Evolutionary conservation across 2,113 vertebrate species (phyloP).

Genomic region (Himantopus leucocephalus): DNA sequence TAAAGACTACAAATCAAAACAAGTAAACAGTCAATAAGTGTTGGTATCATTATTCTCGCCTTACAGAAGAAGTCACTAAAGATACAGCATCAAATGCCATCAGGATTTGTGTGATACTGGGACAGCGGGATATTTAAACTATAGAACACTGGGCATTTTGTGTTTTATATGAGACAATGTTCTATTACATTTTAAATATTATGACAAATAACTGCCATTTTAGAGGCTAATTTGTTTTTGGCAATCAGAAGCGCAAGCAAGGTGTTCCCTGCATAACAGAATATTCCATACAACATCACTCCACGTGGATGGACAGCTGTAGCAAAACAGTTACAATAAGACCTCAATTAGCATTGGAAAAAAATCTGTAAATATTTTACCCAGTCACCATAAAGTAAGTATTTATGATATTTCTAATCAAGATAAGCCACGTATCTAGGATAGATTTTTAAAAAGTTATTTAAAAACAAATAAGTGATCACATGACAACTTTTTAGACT

Average conservation of each 20-base stretch:
- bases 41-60: background rate
- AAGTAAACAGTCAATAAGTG: background rate
- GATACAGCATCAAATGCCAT: background rate
- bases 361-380: background rate
- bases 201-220: background rate
- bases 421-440: background rate
- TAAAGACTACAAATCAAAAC: background rate
- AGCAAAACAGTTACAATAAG: background rate
- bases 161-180: background rate
- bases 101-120: background rate
- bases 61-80: background rate
- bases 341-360: background rate
- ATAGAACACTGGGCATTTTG: background rate
- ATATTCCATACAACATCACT: background rate
- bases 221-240: background rate
- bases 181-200: background rate
- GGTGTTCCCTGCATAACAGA: background rate
- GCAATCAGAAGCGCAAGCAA: background rate
- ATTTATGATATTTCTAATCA: background rate
- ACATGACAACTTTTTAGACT: background rate
- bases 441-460: background rate
- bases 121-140: background rate
- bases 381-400: background rate
- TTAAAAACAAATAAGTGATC: background rate
- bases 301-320: background rate